Base-by-base conservation (phyloP, 2,113 vertebrate genomes). In the Zootoca vivipara region DNA sequence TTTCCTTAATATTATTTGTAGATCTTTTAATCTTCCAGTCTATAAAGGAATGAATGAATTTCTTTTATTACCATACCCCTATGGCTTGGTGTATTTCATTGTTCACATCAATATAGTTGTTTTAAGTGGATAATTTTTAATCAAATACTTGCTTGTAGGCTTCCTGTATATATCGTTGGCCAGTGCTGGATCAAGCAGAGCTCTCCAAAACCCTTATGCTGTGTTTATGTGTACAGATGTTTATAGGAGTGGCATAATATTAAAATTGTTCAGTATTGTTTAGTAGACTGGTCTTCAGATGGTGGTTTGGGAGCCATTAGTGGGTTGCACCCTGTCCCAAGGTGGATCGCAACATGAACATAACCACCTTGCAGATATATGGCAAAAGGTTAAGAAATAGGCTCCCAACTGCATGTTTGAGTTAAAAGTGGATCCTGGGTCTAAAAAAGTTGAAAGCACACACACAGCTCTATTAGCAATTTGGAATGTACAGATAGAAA, bases 1-100 rank as follows among this genome's bases (percentile, higher is more conserved):
- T 89, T 91, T 87, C 78, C 90, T 90, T 88, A 90, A 86, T 89
- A 91, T 69, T 89, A 24, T 89, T 86, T 93, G 80, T 89, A 91
- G 75, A 52, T 80, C 73, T 65, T 67, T 91, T 93, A 87, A 87
- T 93, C 89, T 93, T 83, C 82, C 79, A 82, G 79, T 87, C 18
- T 89, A n/a, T 84, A 86, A 87, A 90, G 46, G 84, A 85, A 91
- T 92, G 89, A 56, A 62, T 87, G 58, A 20, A 62, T 62, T 93
- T 87, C 89, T 90, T 94, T 95, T 91, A 91, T 94, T 91, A 90
- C 90, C 65, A 70, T 6, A 80, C 58, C 69, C 46, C 77, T 85
- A 83, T 92, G 92, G 18, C 77, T 69, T 33, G 20, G 26, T 86
- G 12, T 46, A 58, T 85, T 40, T 86, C 75, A 70, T 80, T 93